These are phyloP conservation scores for Crossaster papposus DNA, from an alignment of 53 echinoderm and acorn worm species.

Conservation along the genomic window DNA sequence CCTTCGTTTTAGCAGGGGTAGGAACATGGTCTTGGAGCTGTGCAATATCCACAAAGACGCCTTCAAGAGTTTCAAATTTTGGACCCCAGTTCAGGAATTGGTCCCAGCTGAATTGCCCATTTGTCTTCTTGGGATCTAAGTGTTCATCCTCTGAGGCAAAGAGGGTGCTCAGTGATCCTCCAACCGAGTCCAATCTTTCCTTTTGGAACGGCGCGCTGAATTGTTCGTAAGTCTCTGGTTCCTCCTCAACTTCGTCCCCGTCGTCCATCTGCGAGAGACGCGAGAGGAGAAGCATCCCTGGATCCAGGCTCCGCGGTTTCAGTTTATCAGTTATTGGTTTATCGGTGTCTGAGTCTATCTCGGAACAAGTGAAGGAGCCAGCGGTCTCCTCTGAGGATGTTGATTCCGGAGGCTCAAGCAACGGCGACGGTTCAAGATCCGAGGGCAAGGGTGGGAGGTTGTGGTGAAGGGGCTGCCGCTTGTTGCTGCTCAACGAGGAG, in stretches of 20 bases:
- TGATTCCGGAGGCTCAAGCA: slow-evolving; percentile 85
- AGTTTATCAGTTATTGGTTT: slow-evolving; percentile 23
- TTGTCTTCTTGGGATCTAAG: slow-evolving; percentile 59
- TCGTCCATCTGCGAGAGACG: slow-evolving; percentile 84
- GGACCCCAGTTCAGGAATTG: slow-evolving; percentile 96
- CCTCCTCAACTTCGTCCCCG: slow-evolving; percentile 65
- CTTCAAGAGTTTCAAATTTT: slow-evolving; percentile 76
- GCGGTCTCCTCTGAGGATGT: slow-evolving; percentile 89
- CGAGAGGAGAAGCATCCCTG: slow-evolving; percentile 73
- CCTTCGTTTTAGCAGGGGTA: slow-evolving; percentile 26
- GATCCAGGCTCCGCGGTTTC: slow-evolving; percentile 61
- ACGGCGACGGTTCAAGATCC: slow-evolving; percentile 61
- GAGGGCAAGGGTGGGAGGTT: slow-evolving; percentile 32
- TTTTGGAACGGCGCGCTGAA: slow-evolving; percentile 58
- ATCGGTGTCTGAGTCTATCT: slow-evolving; percentile 79
- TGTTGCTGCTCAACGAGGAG: slow-evolving; percentile 71
- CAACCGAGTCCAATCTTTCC: slow-evolving; percentile 74
- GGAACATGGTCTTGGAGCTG: slow-evolving; percentile 74
- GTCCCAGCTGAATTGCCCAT: slow-evolving; percentile 83
- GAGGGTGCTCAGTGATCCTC: slow-evolving; percentile 90
- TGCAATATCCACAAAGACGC: slow-evolving; percentile 93
- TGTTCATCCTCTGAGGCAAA: slow-evolving; percentile 93
- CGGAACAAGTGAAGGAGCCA: slow-evolving; percentile 97
- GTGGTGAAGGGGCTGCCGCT: slow-evolving; percentile 15
- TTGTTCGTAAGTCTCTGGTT: slow-evolving; percentile 67